These are phyloP conservation scores for Mustelus asterias DNA, from an alignment of 2,113 vertebrate species.

Conservation along the genomic window DNA sequence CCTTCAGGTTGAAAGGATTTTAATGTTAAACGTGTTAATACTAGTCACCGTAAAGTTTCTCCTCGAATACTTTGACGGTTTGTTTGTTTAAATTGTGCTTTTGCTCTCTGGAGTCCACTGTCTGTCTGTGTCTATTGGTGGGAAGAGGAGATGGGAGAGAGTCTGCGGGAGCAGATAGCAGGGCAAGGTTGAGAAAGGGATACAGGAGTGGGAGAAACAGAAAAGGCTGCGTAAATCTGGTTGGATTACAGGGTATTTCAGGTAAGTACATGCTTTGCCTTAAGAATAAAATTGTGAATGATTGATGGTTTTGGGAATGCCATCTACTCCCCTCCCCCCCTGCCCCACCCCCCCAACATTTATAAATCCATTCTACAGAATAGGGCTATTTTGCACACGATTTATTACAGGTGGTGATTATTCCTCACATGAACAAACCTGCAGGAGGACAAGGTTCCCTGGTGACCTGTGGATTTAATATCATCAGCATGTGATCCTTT, in stretches of 20 bases:
- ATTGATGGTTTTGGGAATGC: not conserved
- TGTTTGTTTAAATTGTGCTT: slow-evolving; percentile 41
- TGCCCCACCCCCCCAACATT: not conserved
- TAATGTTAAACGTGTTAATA: not conserved
- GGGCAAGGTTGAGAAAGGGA: slow-evolving; percentile 43
- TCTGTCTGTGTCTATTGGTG: slow-evolving; percentile 44
- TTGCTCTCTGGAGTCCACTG: slow-evolving; percentile 54
- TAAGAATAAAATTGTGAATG: not conserved
- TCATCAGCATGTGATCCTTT: not conserved
- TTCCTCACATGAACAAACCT: not conserved
- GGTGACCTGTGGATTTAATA: slow-evolving; percentile 11
- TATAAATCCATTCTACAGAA: not conserved
- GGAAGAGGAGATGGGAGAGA: slow-evolving; percentile 42
- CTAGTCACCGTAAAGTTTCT: not conserved
- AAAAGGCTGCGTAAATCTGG: slow-evolving; percentile 49
- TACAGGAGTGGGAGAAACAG: slow-evolving; percentile 30
- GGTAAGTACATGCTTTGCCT: not conserved
- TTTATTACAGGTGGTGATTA: slow-evolving; percentile 14
- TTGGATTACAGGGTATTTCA: slow-evolving; percentile 45
- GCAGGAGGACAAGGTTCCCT: not conserved
- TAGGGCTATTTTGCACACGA: slow-evolving; percentile 5
- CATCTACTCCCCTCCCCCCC: not conserved
- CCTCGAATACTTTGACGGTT: not conserved
- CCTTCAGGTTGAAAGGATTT: not conserved
- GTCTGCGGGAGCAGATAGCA: slow-evolving; percentile 9